Conservation (phyloP, 2,797 vertebrate genomes). For the Pipistrellus pipistrellus region DNA sequence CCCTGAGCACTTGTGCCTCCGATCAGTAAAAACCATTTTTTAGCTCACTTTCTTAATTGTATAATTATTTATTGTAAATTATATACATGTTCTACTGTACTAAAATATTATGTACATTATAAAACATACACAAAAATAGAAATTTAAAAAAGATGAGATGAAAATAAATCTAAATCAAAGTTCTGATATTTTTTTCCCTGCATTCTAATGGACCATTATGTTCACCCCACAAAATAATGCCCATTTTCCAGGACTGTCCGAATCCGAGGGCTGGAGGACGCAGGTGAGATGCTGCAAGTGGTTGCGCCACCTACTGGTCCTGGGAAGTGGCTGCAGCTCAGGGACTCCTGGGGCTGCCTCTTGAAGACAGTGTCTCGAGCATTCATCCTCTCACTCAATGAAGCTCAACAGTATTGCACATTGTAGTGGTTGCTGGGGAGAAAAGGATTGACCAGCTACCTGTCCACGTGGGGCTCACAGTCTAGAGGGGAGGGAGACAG, state of each 20-base stretch:
- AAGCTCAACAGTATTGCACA: neutral
- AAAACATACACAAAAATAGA: slow-evolving; percentile 85
- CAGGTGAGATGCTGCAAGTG: neutral
- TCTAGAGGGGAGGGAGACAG: neutral
- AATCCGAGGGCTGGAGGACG: neutral
- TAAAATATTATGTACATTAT: slow-evolving; percentile 86
- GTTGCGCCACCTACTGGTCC: slow-evolving; percentile 54
- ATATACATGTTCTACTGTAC: slow-evolving; percentile 85
- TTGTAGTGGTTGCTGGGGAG: neutral
- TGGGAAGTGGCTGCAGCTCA: neutral
- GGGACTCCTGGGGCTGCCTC: neutral
- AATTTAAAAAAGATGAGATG: slow-evolving; percentile 82
- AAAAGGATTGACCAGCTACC: neutral
- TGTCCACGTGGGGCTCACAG: slow-evolving; percentile 48
- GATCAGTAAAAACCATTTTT: slow-evolving; percentile 69
- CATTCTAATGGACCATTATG: slow-evolving; percentile 47
- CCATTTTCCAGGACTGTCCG: slow-evolving; percentile 40
- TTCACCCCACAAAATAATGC: neutral
- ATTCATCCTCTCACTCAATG: neutral
- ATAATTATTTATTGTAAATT: slow-evolving; percentile 86
- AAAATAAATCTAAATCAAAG: slow-evolving; percentile 84
- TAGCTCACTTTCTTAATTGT: slow-evolving; percentile 82
- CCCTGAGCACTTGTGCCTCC: slow-evolving; percentile 65
- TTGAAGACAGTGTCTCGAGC: neutral
- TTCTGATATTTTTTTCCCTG: slow-evolving; percentile 73